phyloP scores from a whole-genome alignment of 1,140 invertebrate species.

The Teleogryllus occipitalis region DNA sequence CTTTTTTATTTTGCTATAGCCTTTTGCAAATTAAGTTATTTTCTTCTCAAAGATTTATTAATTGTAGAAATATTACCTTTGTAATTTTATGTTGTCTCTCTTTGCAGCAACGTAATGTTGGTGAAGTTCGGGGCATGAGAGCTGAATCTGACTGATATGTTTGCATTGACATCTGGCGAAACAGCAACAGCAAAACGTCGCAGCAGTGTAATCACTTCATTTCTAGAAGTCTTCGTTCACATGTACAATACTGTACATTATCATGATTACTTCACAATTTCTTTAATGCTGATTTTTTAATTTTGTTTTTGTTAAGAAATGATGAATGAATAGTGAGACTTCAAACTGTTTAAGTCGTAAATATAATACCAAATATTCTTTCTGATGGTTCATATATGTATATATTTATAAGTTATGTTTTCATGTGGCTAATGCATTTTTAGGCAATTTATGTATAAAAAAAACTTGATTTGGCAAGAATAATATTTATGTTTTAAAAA shows the following conservation, averaged over 20 bases:
- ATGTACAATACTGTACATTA: not conserved
- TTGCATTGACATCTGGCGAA: not conserved
- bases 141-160: slow-evolving; percentile 46
- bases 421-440: not conserved
- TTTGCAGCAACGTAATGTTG: slow-evolving; percentile 61
- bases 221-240: slow-evolving; percentile 4
- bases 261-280: not conserved
- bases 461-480: not conserved
- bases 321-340: not conserved
- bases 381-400: not conserved
- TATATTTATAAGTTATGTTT: slow-evolving; percentile 1
- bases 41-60: no score
- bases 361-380: not conserved
- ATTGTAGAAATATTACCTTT: no score
- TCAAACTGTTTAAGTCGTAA: not conserved
- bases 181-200: not conserved
- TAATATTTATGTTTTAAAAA: not conserved
- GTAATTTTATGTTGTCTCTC: slow-evolving; percentile 18
- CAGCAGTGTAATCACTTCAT: not conserved
- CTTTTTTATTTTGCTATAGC: no score
- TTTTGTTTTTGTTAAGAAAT: not conserved
- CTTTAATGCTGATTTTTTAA: not conserved
- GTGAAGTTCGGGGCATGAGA: slow-evolving; percentile 77
- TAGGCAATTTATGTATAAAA: not conserved
- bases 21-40: no score